phyloP scores from a whole-genome alignment of 2,797 vertebrate genomes.

The Gallinago stenura region DNA sequence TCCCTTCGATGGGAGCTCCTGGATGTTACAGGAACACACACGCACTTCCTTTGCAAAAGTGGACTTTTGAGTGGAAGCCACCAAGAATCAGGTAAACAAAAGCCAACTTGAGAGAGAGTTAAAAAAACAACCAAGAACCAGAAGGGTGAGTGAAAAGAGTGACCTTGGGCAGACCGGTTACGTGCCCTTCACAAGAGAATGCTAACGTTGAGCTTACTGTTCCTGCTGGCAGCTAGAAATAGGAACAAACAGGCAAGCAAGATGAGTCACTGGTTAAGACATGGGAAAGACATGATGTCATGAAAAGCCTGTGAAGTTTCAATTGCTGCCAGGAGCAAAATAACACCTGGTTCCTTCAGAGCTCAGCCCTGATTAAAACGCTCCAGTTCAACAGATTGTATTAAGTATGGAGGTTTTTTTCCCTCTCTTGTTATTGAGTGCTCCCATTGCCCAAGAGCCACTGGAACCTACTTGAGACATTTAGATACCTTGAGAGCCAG shows the following conservation, averaged over 20 bases:
- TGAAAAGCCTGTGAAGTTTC: conserved; percentile 66
- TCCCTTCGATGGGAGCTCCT: not conserved
- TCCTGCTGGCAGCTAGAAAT: conserved; percentile 76
- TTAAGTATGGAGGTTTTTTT: not conserved
- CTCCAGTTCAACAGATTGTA: conserved; percentile 16
- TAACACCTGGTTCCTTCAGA: conserved; percentile 54
- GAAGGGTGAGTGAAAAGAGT: not conserved
- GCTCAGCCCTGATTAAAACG: conserved; percentile 32
- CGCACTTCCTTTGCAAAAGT: not conserved
- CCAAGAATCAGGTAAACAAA: not conserved
- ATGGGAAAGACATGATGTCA: conserved; percentile 66
- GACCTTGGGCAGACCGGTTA: not conserved
- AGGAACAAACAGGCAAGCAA: conserved; percentile 73
- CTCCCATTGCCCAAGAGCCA: not conserved
- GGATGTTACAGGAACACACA: not conserved
- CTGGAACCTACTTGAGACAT: not conserved
- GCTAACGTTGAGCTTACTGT: conserved; percentile 53
- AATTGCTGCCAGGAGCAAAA: conserved; percentile 62
- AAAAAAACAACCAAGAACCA: not conserved
- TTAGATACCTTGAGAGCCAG: not conserved
- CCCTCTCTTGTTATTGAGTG: not conserved
- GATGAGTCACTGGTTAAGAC: conserved; percentile 77
- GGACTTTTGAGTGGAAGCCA: not conserved
- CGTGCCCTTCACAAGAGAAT: conserved; percentile 24
- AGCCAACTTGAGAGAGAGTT: not conserved